Evolutionary conservation across 1,140 invertebrate species (phyloP), one percentile per base, ranked within the genome.

Genomic region (Micrasema longulum): DNA sequence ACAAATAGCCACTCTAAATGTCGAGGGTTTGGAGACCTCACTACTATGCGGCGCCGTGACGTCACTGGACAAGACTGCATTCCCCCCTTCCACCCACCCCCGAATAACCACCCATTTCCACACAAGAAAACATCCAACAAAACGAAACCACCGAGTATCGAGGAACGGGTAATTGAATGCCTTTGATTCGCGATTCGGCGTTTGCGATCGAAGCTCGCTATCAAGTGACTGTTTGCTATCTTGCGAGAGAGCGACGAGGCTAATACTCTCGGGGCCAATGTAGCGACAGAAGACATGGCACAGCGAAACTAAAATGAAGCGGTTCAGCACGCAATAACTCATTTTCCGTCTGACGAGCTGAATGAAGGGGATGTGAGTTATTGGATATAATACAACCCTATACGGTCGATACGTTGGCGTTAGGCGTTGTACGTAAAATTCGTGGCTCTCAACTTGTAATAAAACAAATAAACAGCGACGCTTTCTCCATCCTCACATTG

Each of bases 1-100:
- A 41, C 63, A 74, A 74, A 74, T 74, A 74, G 73, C 73, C 69
- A 45, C 73, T 22, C 66, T 71, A 74, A 74, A 74, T 74, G 73
- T 74, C 73, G 73, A 62, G 73, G 69, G 73, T 74, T 74, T 74
- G 72, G 66, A 67, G 73, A 74, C 73, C 73, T 66, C 26, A 11
- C 62, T 55, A 74, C 68, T 71, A 74, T 74, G 73, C 73, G 72
- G 73, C 68, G 68, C 48, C 14, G 53, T 62, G 57, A 71, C 69
- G 69, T 36, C 57, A 53, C 26, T 45, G 16, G 53, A 22, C 38
- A 50, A 31, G 45, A 38, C 43, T 62, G 68, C 68, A 62, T 63
- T 70, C 68, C 55, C 43, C 14, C 41, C 36, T 11, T n/a, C n/a
- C 18, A n/a, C 23, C 23, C 68, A 2, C 18, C 65, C 7, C 22